These are phyloP conservation scores for Pyrrhosoma nymphula DNA, from an alignment of 2,888 invertebrate species.

Conservation along the genomic window DNA sequence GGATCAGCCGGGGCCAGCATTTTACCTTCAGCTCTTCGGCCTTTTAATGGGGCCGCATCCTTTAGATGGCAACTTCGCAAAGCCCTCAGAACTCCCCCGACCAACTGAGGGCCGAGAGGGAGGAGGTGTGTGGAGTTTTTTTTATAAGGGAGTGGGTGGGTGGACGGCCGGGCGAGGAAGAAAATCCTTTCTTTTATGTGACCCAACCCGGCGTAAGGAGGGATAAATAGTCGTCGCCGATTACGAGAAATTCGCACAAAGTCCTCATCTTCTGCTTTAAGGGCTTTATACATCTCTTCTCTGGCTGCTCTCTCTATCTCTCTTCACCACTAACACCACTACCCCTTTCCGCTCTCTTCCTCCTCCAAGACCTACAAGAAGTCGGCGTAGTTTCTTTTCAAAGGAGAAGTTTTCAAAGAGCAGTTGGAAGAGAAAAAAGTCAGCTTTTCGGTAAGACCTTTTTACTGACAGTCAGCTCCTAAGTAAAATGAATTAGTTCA, in stretches of 20 bases:
- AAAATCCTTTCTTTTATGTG: conserved; percentile 53
- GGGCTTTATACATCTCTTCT: conserved; percentile 14
- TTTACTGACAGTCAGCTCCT: background rate
- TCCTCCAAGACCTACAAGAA: background rate
- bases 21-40: conserved; percentile 43
- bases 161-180: background rate
- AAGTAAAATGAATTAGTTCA: conserved; percentile 31
- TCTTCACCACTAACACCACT: no score
- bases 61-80: conserved; percentile 34
- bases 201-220: conserved; percentile 38
- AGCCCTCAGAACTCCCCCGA: conserved; percentile 52
- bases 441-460: conserved; percentile 32
- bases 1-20: conserved; percentile 42
- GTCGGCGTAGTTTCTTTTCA: background rate
- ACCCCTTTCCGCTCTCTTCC: background rate
- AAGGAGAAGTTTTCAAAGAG: conserved; percentile 34
- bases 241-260: conserved; percentile 47
- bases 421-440: background rate
- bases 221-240: conserved; percentile 48
- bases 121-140: background rate
- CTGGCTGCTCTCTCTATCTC: background rate
- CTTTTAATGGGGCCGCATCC: conserved; percentile 42
- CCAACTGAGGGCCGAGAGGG: background rate
- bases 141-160: background rate
- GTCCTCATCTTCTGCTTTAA: conserved; percentile 25